phyloP scores from a whole-genome alignment of 2,797 vertebrate genomes.

The Holocentrus rufus region DNA sequence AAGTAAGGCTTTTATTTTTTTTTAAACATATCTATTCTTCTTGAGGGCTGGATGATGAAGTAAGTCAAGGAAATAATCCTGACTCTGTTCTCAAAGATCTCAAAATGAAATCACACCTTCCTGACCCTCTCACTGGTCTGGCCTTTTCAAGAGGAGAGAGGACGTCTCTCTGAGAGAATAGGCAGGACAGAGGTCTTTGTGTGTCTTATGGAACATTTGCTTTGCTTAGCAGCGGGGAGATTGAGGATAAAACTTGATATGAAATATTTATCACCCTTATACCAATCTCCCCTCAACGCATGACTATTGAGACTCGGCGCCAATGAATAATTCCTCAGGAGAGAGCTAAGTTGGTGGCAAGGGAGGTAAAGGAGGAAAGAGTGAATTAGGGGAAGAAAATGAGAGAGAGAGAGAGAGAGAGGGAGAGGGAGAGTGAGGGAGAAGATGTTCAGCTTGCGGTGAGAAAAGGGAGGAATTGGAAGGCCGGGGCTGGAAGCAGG shows the following conservation, averaged over 20 bases:
- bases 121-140: conserved; percentile 52
- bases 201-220: conserved; percentile 62
- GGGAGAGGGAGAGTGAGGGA: conserved; percentile 21
- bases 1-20: conserved; percentile 10
- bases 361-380: conserved; percentile 24
- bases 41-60: background rate
- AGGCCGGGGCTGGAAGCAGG: conserved; percentile 26
- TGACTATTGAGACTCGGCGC: conserved; percentile 67
- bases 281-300: conserved; percentile 68
- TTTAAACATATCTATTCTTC: conserved; percentile 25
- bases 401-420: conserved; percentile 37
- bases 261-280: conserved; percentile 77
- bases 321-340: conserved; percentile 77
- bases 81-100: conserved; percentile 51
- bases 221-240: conserved; percentile 66
- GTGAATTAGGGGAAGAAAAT: conserved; percentile 30
- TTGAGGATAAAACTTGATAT: conserved; percentile 74
- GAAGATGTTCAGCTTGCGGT: conserved; percentile 41
- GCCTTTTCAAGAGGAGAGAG: conserved; percentile 60
- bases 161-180: conserved; percentile 27
- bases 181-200: conserved; percentile 23
- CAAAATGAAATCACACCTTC: conserved; percentile 67
- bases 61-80: conserved; percentile 36
- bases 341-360: conserved; percentile 47
- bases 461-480: conserved; percentile 41